A percentile compares a stretch with the other conserved stretches of the same genome.
Conservation (phyloP, 2,113 vertebrate species). For the Myiozetetes cayanensis region DNA sequence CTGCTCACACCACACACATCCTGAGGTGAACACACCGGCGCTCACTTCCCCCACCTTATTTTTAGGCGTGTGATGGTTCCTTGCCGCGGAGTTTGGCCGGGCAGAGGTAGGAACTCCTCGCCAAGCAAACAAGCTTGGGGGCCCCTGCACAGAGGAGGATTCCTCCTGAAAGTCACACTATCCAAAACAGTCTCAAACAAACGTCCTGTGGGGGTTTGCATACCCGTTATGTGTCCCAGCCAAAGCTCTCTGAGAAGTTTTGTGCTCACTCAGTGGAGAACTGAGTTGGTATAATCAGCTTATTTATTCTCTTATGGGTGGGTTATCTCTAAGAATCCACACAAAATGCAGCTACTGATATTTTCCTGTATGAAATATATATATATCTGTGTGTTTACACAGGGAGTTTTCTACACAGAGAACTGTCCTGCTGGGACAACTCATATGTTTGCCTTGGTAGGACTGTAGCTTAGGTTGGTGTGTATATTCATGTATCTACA, state of each 20-base stretch:
- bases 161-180: background rate
- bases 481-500: accelerated
- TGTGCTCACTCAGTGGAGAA: background rate
- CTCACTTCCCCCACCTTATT: too few relatives aligned
- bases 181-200: background rate
- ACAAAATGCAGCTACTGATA: accelerated
- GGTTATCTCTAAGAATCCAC: background rate
- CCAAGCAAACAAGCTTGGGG: background rate
- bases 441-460: background rate
- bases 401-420: background rate
- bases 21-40: too few relatives aligned
- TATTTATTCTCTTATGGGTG: background rate
- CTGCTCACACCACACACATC: too few relatives aligned
- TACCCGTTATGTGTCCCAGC: accelerated
- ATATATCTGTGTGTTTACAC: accelerated
- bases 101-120: background rate
- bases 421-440: background rate
- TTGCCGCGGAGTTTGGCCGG: background rate
- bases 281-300: background rate
- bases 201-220: background rate
- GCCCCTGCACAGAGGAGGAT: accelerated
- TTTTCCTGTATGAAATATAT: background rate
- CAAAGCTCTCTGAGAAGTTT: background rate
- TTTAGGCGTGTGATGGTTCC: too few relatives aligned
- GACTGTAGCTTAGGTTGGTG: background rate